Percentiles rank a stretch among this genome's conserved stretches.
Conservation (phyloP, 2,797 vertebrate genomes). For the Pantherophis vulpinus region DNA sequence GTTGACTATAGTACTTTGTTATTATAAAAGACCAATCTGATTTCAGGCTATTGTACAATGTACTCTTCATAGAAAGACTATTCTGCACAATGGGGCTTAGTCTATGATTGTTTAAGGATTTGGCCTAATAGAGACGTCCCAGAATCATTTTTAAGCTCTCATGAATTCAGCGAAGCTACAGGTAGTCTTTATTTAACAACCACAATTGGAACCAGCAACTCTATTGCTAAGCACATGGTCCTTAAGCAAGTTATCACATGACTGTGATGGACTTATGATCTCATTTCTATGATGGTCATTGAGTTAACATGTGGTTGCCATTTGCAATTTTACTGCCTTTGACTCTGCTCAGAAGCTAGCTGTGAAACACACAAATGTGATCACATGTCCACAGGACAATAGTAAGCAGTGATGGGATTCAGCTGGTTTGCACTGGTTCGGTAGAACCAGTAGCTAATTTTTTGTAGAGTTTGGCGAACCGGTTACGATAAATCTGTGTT, state of each 20-base stretch:
- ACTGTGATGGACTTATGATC: not conserved
- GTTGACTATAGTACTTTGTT: not conserved
- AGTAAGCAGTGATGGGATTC: too few species aligned
- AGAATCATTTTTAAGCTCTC: not conserved
- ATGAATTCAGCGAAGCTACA: not conserved
- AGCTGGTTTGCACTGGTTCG: too few species aligned
- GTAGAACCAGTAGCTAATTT: too few species aligned
- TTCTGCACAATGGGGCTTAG: not conserved
- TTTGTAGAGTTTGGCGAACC: too few species aligned
- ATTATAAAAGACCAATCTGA: not conserved
- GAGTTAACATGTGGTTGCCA: not conserved
- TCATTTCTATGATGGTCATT: not conserved
- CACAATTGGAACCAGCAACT: not conserved
- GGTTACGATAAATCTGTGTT: too few species aligned
- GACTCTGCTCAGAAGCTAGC: not conserved
- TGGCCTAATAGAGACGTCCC: not conserved
- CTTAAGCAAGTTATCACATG: not conserved
- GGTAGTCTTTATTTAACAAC: not conserved
- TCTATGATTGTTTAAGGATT: not conserved
- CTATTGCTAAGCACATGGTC: not conserved
- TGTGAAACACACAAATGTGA: not conserved
- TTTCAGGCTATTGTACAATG: not conserved
- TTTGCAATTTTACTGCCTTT: not conserved
- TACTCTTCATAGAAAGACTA: not conserved
- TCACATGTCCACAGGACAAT: too few species aligned